Percentiles rank a stretch among this genome's conserved stretches.
phyloP scores from a whole-genome alignment of 1,140 invertebrate genomes.

The Panonychus citri region DNA sequence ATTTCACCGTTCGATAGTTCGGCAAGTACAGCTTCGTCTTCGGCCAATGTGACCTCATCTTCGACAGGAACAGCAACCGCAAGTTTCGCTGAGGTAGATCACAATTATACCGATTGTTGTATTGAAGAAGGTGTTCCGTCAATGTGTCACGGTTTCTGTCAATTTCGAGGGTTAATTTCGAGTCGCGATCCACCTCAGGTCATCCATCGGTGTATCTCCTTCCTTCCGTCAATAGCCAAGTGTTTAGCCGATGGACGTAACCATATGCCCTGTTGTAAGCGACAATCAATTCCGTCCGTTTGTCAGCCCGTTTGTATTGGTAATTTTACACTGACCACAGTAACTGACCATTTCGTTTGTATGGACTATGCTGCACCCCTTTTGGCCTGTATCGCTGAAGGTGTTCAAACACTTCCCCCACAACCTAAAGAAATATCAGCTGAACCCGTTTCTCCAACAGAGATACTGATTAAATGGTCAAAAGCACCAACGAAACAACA shows the following conservation, averaged over 20 bases:
- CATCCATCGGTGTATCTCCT: conserved; percentile 40
- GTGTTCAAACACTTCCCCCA: conserved; percentile 28
- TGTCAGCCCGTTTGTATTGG: conserved; percentile 59
- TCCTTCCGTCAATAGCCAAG: conserved; percentile 46
- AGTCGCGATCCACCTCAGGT: conserved; percentile 48
- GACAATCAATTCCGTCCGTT: conserved; percentile 50
- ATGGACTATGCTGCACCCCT: conserved; percentile 54
- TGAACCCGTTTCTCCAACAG: conserved; percentile 23
- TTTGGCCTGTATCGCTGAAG: conserved; percentile 32
- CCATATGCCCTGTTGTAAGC: conserved; percentile 54
- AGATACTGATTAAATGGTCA: conserved; percentile 3
- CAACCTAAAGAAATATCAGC: conserved; percentile 41
- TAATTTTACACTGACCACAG: conserved; percentile 54
- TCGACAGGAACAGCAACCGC: neutral
- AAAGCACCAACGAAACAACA: neutral
- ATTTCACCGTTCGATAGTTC: conserved; percentile 16
- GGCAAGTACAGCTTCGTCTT: conserved; percentile 5
- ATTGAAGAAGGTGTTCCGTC: conserved; percentile 36
- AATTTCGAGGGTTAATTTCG: conserved; percentile 47
- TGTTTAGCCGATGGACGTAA: conserved; percentile 46
- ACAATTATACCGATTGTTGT: conserved; percentile 34
- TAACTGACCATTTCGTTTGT: conserved; percentile 57
- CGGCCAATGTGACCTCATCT: conserved; percentile 6
- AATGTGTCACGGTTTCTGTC: conserved; percentile 49
- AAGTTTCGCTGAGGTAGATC: neutral